Percentiles rank a stretch among this genome's conserved stretches.
Conservation (phyloP, 2,888 invertebrate species). For the Ethmia dodecea region DNA sequence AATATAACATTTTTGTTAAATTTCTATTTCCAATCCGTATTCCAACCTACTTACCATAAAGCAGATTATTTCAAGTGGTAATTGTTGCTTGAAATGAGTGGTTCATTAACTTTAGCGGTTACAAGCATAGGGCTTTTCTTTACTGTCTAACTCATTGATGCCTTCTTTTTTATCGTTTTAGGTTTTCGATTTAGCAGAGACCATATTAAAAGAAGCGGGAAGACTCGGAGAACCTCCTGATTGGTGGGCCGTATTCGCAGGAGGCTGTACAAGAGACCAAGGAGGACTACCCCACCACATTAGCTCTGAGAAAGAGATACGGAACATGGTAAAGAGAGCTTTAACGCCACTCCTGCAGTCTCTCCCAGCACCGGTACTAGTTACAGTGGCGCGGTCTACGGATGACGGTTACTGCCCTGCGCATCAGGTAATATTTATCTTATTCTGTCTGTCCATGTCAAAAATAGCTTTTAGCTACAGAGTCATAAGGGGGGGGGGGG, state of each 20-base stretch:
- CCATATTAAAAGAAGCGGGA: conserved; percentile 61
- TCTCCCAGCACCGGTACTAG: conserved; percentile 79
- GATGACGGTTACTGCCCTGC: conserved; percentile 93
- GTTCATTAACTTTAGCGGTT: too few species aligned
- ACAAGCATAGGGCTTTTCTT: too few species aligned
- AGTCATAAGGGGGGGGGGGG: too few species aligned
- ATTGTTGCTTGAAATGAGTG: too few species aligned
- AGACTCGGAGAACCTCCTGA: conserved; percentile 82
- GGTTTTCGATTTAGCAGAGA: conserved; percentile 67
- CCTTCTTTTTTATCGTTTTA: conserved; percentile 19
- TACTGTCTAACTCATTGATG: not conserved
- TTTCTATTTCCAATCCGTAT: too few species aligned
- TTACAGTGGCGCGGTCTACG: conserved; percentile 91
- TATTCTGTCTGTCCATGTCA: too few species aligned
- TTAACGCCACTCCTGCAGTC: conserved; percentile 78
- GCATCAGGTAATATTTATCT: conserved; percentile 80
- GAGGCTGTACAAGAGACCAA: conserved; percentile 93
- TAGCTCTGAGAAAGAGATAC: conserved; percentile 82
- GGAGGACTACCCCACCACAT: conserved; percentile 91
- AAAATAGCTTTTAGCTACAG: too few species aligned
- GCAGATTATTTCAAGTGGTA: too few species aligned
- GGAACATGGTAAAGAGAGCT: conserved; percentile 74
- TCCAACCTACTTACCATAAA: too few species aligned
- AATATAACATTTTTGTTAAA: too few species aligned
- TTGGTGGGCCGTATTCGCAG: conserved; percentile 89